These are phyloP conservation scores for Chrysolina haemoptera DNA, from an alignment of 2,888 invertebrate genomes.

Conservation along the genomic window DNA sequence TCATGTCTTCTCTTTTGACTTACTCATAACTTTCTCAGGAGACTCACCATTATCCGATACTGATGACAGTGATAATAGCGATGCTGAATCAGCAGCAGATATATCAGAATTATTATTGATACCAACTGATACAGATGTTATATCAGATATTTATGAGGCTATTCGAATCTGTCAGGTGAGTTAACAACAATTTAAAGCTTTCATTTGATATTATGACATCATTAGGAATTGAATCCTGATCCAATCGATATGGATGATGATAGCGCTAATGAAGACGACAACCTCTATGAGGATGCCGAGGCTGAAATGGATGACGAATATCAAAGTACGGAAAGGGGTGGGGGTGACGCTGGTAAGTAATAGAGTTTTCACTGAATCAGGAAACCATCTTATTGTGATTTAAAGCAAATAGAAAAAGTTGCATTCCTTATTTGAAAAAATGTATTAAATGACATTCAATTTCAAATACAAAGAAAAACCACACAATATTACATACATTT, in stretches of 20 bases:
- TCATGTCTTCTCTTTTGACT: background rate
- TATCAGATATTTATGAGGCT: constrained; percentile 81
- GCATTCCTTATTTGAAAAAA: too few species aligned
- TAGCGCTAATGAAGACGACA: constrained; percentile 69
- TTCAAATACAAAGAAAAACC: too few species aligned
- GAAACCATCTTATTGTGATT: background rate
- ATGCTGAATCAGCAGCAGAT: constrained; percentile 71
- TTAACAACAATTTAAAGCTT: background rate
- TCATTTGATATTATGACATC: background rate
- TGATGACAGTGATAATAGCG: constrained; percentile 63
- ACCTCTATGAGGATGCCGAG: constrained; percentile 65
- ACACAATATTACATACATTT: too few species aligned
- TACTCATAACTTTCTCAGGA: constrained; percentile 35
- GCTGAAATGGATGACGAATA: constrained; percentile 69
- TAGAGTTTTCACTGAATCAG: too few species aligned
- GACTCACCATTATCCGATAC: constrained; percentile 36
- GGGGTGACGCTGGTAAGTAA: constrained; percentile 63
- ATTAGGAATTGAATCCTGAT: constrained; percentile 81
- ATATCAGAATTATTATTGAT: constrained; percentile 82
- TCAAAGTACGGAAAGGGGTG: constrained; percentile 69
- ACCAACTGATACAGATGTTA: constrained; percentile 74
- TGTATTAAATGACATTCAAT: too few species aligned
- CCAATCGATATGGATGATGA: constrained; percentile 77
- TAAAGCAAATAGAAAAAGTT: too few species aligned
- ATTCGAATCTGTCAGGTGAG: constrained; percentile 81